Conservation (phyloP, 2,888 invertebrate species). For the Diplazon laetatorius region DNA sequence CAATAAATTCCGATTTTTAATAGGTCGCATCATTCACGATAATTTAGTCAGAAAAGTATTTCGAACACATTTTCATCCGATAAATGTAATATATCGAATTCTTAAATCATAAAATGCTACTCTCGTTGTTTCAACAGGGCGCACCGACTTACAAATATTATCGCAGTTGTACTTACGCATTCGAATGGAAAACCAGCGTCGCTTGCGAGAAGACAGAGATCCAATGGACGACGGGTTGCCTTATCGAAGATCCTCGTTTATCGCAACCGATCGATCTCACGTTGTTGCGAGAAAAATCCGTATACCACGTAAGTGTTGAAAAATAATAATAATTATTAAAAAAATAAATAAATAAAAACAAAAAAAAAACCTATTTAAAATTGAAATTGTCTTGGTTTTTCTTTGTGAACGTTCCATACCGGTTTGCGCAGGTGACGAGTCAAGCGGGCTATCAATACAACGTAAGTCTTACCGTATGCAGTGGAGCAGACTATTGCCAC, state of each 20-base stretch:
- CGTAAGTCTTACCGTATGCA: constrained; percentile 74
- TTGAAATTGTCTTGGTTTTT: constrained; percentile 25
- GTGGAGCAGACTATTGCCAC: constrained; percentile 69
- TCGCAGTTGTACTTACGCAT: constrained; percentile 72
- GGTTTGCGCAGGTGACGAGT: constrained; percentile 66
- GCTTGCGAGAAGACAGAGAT: constrained; percentile 72
- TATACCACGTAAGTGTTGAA: constrained; percentile 68
- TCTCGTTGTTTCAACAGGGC: constrained; percentile 66
- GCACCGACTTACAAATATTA: constrained; percentile 71
- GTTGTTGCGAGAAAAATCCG: constrained; percentile 61
- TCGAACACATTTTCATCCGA: constrained; percentile 8
- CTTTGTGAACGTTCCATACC: neutral
- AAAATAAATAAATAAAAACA: constrained; percentile 8
- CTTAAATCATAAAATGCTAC: no score
- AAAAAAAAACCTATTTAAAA: constrained; percentile 5
- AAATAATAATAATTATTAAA: neutral
- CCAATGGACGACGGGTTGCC: constrained; percentile 70
- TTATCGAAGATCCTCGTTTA: constrained; percentile 68
- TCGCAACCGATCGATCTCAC: constrained; percentile 72
- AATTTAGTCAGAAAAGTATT: neutral
- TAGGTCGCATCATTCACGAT: constrained; percentile 16
- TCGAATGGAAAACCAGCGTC: constrained; percentile 76
- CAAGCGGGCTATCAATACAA: constrained; percentile 69
- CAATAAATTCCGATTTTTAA: no score
- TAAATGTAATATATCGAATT: no score